Base-by-base conservation (phyloP, 2,797 vertebrate genomes). In the Synanceia verrucosa region DNA sequence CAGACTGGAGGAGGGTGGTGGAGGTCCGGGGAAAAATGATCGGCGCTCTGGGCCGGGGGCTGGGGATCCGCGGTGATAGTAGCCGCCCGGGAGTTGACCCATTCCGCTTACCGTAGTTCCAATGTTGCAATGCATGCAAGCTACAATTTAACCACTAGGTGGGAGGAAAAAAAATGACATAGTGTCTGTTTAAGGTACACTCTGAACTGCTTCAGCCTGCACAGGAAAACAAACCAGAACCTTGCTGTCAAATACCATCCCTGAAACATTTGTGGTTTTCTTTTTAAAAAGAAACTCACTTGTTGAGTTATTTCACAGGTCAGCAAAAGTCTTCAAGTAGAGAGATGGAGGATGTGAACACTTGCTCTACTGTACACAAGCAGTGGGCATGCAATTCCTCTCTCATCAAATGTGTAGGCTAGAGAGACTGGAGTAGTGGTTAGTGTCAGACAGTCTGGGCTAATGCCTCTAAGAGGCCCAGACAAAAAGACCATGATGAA, bases 341-440 rank as follows among this genome's bases (percentile, higher is more conserved):
- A n/a, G n/a, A n/a, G n/a, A 48, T 31, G 19, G 46, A 75, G 58
- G 43, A 63, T 43, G 51, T 33, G 48, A 78, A 44, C 66, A 65
- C 58, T 61, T 58, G 10, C 60, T 64, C 13, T 65, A 23, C 62
- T 44, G 61, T 63, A 65, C 16, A 69, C 52, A 52, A 75, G 43
- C 68, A 57, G 37, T 3, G 18, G 36, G 53, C 55, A 37, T 43
- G 28, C 56, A 61, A 29, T 71, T 58, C 55, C 67, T 68, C 65
- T 50, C 44, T 69, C 65, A 68, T 70, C 72, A 77, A 83, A 70
- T 44, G 18, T 62, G 66, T 39, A 44, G 28, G 28, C 28, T n/a
- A 21, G 62, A 75, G 62, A 75, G 65, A 55, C 56, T 2, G 51
- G 43, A 60, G 58, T 61, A 51, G 71, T 77, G 70, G 50, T 57